Conservation (phyloP, 2,113 vertebrate genomes). For the Tautogolabrus adspersus region DNA sequence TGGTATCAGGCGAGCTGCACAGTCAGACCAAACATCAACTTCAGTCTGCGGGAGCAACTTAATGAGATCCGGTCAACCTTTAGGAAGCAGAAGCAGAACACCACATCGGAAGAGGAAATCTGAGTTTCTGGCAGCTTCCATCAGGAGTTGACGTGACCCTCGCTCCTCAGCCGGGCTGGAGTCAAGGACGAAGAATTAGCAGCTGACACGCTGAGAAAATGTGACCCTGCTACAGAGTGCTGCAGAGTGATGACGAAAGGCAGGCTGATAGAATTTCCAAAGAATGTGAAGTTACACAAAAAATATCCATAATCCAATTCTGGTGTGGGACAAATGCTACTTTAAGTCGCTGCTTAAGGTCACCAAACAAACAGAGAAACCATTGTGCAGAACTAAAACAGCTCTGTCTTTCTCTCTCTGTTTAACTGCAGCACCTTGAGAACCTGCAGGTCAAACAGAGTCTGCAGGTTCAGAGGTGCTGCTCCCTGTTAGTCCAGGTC, state of each 20-base stretch:
- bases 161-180: constrained; percentile 17
- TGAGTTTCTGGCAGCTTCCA: constrained; percentile 46
- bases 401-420: neutral
- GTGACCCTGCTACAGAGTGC: constrained; percentile 16
- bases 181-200: constrained; percentile 37
- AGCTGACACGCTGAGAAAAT: constrained; percentile 48
- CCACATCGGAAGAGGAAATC: constrained; percentile 28
- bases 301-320: constrained; percentile 42
- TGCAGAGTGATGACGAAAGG: constrained; percentile 11
- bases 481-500: constrained; percentile 32
- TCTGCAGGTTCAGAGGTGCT: constrained; percentile 38
- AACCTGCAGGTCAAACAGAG: constrained; percentile 31
- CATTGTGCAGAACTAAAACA: neutral
- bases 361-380: constrained; percentile 54
- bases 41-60: constrained; percentile 27
- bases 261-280: constrained; percentile 34
- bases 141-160: constrained; percentile 25
- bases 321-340: constrained; percentile 40
- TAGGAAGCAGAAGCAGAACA: constrained; percentile 3
- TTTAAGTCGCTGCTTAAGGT: constrained; percentile 45
- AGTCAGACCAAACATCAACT: constrained; percentile 27
- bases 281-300: constrained; percentile 44
- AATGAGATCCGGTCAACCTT: constrained; percentile 34
- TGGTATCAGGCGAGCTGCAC: constrained; percentile 29
- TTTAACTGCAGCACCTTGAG: constrained; percentile 35